phyloP scores from a whole-genome alignment of 2,888 invertebrate species.

The Peribatodes rhomboidaria region DNA sequence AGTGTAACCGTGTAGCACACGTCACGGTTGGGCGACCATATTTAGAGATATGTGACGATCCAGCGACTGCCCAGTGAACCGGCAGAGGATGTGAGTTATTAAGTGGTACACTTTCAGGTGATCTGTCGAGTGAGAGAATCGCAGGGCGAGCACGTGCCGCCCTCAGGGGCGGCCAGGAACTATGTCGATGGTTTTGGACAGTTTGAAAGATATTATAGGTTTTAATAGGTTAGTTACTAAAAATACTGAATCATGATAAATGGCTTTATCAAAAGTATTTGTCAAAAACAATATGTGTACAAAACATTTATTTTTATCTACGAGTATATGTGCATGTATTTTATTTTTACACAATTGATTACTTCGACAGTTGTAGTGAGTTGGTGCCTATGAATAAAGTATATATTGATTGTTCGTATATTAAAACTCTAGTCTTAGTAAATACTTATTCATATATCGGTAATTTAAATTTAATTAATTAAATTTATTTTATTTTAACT shows the following conservation, averaged over 20 bases:
- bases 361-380: too few species aligned
- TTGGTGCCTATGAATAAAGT: too few species aligned
- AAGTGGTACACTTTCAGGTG: conserved; percentile 86
- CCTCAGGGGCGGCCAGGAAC: conserved; percentile 40
- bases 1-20: conserved; percentile 62
- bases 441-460: too few species aligned
- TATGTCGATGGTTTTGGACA: background rate
- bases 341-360: too few species aligned
- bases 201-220: background rate
- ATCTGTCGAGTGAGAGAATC: conserved; percentile 85
- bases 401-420: too few species aligned
- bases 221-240: background rate
- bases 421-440: too few species aligned
- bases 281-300: too few species aligned
- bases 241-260: background rate
- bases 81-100: conserved; percentile 85
- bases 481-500: too few species aligned
- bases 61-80: conserved; percentile 85
- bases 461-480: too few species aligned
- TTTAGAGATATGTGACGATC: conserved; percentile 86
- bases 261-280: too few species aligned
- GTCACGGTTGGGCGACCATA: conserved; percentile 79
- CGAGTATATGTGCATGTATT: too few species aligned
- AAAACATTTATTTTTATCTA: too few species aligned
- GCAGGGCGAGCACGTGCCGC: conserved; percentile 50